phyloP scores from a whole-genome alignment of 2,113 vertebrate species.

The Nanorana parkeri region DNA sequence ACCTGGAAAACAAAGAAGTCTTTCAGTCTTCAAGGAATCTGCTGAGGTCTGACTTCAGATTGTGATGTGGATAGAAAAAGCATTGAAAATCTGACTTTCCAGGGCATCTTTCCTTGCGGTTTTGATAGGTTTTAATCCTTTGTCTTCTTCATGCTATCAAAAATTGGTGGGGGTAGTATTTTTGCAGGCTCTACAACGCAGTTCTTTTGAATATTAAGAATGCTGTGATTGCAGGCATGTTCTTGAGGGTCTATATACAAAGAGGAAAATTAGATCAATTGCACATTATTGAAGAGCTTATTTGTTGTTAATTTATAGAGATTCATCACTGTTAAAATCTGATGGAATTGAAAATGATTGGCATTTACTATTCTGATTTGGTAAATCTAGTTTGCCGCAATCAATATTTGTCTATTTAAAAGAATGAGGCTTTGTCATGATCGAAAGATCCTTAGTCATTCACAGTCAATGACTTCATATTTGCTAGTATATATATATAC shows the following conservation, averaged over 20 bases:
- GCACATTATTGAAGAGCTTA: too few species aligned
- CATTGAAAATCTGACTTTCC: slow-evolving; percentile 1
- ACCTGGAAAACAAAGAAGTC: not conserved
- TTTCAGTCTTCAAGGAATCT: slow-evolving; percentile 16
- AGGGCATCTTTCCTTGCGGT: not conserved
- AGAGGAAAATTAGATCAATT: too few species aligned
- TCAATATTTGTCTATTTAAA: too few species aligned
- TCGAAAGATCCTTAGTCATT: too few species aligned
- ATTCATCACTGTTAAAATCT: too few species aligned
- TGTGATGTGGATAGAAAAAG: slow-evolving; percentile 12
- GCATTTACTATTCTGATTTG: too few species aligned
- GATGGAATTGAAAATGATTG: too few species aligned
- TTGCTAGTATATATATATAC: too few species aligned
- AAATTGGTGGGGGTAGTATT: not conserved
- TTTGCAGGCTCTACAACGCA: not conserved
- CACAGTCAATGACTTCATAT: too few species aligned
- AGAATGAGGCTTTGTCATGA: too few species aligned
- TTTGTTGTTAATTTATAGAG: too few species aligned
- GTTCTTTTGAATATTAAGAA: not conserved
- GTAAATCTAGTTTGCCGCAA: too few species aligned
- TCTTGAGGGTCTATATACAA: not conserved
- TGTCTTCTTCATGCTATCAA: slow-evolving; percentile 9
- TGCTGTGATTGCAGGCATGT: not conserved
- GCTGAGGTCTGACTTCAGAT: not conserved
- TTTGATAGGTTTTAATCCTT: not conserved